These are phyloP conservation scores for Drosophila kepulauana DNA, from an alignment of 1,140 invertebrate species.

Conservation along the genomic window DNA sequence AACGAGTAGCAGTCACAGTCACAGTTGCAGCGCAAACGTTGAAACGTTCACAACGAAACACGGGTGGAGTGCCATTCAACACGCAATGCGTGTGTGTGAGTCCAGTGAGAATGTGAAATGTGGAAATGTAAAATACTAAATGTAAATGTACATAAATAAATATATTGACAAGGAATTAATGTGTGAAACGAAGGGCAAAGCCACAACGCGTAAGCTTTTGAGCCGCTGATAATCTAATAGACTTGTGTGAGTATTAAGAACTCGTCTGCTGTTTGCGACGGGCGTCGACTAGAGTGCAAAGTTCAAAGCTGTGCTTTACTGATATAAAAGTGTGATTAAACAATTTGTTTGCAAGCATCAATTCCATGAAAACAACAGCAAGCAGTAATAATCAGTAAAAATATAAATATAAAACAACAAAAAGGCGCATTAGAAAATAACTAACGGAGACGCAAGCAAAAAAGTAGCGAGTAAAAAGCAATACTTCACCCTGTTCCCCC, in stretches of 20 bases:
- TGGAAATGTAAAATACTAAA: slow-evolving; percentile 27
- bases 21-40: slow-evolving; percentile 46
- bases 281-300: slow-evolving; percentile 30
- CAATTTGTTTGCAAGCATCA: neutral
- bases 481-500: neutral
- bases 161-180: slow-evolving; percentile 13
- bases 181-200: slow-evolving; percentile 5
- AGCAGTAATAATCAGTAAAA: neutral
- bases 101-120: slow-evolving; percentile 13
- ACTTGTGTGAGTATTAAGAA: slow-evolving; percentile 38
- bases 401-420: slow-evolving; percentile 29
- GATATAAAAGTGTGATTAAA: neutral
- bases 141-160: slow-evolving; percentile 34
- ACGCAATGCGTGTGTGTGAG: slow-evolving; percentile 38
- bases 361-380: neutral
- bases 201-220: neutral
- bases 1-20: slow-evolving; percentile 57
- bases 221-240: neutral
- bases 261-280: slow-evolving; percentile 19
- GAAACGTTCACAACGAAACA: slow-evolving; percentile 57
- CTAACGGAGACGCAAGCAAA: slow-evolving; percentile 28
- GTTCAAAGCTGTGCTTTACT: neutral
- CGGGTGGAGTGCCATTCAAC: slow-evolving; percentile 10
- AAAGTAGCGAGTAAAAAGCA: slow-evolving; percentile 68
- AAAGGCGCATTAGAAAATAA: slow-evolving; percentile 51